Conservation (phyloP, 1,140 invertebrate species). For the Pseudomyrmex concolor region DNA sequence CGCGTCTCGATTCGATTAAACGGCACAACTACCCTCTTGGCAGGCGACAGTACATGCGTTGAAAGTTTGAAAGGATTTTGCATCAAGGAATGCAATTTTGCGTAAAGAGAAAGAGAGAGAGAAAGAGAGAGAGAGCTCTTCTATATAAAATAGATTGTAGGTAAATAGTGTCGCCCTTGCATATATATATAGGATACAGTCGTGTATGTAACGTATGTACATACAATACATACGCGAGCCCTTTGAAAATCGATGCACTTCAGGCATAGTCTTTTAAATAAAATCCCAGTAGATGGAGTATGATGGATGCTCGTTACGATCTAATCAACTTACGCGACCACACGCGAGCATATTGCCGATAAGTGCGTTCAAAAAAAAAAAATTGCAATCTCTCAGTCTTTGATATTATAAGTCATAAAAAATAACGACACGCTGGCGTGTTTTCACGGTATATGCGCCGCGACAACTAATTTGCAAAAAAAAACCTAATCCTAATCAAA, state of each 20-base stretch:
- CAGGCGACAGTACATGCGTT: conserved; percentile 69
- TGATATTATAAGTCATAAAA: no score
- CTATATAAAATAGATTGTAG: conserved; percentile 62
- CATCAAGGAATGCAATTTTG: no score
- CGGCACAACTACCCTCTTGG: conserved; percentile 63
- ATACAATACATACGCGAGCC: conserved; percentile 12
- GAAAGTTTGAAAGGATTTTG: conserved; percentile 62
- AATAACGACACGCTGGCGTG: neutral
- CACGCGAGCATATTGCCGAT: neutral
- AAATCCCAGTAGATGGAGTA: conserved; percentile 30
- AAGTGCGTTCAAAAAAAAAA: neutral
- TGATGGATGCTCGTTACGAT: conserved; percentile 18
- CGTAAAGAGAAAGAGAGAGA: neutral
- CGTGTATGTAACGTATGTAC: conserved; percentile 61
- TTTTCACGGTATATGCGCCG: neutral
- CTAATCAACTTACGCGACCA: conserved; percentile 31
- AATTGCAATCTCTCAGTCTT: no score
- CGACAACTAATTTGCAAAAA: no score
- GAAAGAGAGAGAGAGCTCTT: conserved; percentile 42
- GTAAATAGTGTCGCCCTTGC: conserved; percentile 60
- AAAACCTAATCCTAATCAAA: no score
- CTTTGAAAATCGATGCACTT: conserved; percentile 69
- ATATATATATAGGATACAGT: conserved; percentile 47
- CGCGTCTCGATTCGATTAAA: conserved; percentile 30
- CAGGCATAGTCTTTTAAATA: neutral